Evolutionary conservation across 1,140 invertebrate genomes (phyloP), one percentile per base, ranked within the genome.

Genomic region (Harlomillsia oculata): DNA sequence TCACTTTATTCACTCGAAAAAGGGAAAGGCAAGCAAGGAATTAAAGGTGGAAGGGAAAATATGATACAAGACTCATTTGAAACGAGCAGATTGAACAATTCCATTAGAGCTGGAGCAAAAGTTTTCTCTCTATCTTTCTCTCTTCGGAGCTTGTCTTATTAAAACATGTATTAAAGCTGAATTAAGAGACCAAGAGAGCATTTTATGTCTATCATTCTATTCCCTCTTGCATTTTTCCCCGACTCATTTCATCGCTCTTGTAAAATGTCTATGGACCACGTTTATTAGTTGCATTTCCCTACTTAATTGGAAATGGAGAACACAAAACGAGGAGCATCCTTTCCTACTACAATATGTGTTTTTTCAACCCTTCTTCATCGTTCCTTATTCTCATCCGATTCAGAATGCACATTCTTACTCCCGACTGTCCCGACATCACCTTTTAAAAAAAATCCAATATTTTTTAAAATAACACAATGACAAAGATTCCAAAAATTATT

Each of bases 41-140:
- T 51, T 39, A 20, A n/a, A n/a, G n/a, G n/a, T n/a, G n/a, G n/a
- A n/a, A n/a, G n/a, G n/a, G n/a, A n/a, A n/a, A n/a, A n/a, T n/a
- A n/a, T n/a, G n/a, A n/a, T n/a, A n/a, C n/a, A n/a, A n/a, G n/a
- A n/a, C n/a, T n/a, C n/a, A n/a, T n/a, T n/a, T n/a, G 56, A 46
- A 44, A 50, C 30, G 36, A 59, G 51, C 30, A 55, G 59, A 60
- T 60, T 60, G 59, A 53, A 53, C 46, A 61, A 61, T 61, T 61
- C 59, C 53, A 61, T 61, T 61, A 56, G 46, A 28, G n/a, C n/a
- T n/a, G n/a, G n/a, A n/a, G 34, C 29, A 45, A 59, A 55, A 60
- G 52, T 60, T 60, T 56, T 60, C 45, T 60, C 53, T 56, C 53
- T 25, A n/a, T n/a, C n/a, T n/a, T n/a, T n/a, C n/a, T n/a, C n/a